Conservation (phyloP, 2,797 vertebrate genomes). For the Manis javanica region DNA sequence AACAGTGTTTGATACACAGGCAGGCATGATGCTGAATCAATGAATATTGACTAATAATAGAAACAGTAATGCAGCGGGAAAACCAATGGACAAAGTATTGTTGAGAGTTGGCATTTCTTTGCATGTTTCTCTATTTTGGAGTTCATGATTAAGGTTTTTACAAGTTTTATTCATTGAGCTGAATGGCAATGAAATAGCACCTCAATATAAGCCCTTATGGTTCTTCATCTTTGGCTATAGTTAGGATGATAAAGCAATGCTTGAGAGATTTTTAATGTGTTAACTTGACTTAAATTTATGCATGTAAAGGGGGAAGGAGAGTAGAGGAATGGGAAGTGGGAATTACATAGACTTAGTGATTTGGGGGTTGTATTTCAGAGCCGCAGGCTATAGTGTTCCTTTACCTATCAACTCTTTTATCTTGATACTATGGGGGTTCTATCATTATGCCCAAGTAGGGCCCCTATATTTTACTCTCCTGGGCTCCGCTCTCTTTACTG, state of each 20-base stretch:
- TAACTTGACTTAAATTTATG: not conserved
- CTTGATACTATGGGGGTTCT: not conserved
- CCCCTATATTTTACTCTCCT: not conserved
- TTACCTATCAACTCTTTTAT: not conserved
- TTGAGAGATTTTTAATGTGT: not conserved
- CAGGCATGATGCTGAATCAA: not conserved
- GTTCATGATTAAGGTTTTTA: not conserved
- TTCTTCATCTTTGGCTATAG: not conserved
- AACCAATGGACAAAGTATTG: not conserved
- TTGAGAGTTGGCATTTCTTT: not conserved
- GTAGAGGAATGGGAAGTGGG: not conserved
- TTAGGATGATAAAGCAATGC: not conserved
- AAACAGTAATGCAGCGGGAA: not conserved
- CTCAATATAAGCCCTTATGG: not conserved
- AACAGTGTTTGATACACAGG: not conserved
- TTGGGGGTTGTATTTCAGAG: not conserved
- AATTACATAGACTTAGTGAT: not conserved
- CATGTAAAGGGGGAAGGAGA: not conserved
- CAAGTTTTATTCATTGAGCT: not conserved
- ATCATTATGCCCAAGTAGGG: not conserved
- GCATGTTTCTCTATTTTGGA: not conserved
- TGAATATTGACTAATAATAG: not conserved
- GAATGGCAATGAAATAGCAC: not conserved
- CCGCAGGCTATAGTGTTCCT: not conserved
- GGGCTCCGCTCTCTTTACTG: not conserved